These are phyloP conservation scores for Gouania willdenowi DNA, from an alignment of 2,797 vertebrate species.

Conservation along the genomic window DNA sequence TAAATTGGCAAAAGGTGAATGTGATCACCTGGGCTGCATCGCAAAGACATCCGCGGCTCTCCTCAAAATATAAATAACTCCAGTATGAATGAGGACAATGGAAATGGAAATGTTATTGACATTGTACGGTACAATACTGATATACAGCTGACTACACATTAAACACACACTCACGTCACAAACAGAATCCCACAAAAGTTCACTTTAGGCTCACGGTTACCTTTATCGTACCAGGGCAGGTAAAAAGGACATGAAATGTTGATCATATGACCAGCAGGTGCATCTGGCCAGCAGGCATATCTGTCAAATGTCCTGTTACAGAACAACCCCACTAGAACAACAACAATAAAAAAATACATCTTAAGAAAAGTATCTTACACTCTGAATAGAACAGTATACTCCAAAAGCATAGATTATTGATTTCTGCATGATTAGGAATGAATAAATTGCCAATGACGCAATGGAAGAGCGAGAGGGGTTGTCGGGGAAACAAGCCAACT, in stretches of 20 bases:
- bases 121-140: no score
- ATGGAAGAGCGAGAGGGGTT: no score
- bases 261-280: slow-evolving; percentile 69
- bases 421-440: not conserved
- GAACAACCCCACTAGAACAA: slow-evolving; percentile 36
- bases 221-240: slow-evolving; percentile 87
- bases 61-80: no score
- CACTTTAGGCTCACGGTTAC: slow-evolving; percentile 51
- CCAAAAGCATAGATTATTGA: no score
- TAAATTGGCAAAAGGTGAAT: no score
- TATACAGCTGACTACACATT: not conserved
- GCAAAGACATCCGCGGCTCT: no score
- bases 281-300: slow-evolving; percentile 89
- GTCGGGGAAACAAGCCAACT: no score
- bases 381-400: no score
- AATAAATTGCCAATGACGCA: not conserved
- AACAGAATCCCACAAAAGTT: not conserved
- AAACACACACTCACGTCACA: not conserved
- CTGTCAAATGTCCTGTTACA: slow-evolving; percentile 89
- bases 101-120: no score
- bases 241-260: slow-evolving; percentile 86
- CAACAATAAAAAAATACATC: no score
- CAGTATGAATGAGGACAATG: no score
- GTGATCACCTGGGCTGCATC: no score
- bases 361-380: not conserved